These are phyloP conservation scores for Buphagus erythrorhynchus DNA, from an alignment of 2,797 vertebrate species.

Conservation along the genomic window DNA sequence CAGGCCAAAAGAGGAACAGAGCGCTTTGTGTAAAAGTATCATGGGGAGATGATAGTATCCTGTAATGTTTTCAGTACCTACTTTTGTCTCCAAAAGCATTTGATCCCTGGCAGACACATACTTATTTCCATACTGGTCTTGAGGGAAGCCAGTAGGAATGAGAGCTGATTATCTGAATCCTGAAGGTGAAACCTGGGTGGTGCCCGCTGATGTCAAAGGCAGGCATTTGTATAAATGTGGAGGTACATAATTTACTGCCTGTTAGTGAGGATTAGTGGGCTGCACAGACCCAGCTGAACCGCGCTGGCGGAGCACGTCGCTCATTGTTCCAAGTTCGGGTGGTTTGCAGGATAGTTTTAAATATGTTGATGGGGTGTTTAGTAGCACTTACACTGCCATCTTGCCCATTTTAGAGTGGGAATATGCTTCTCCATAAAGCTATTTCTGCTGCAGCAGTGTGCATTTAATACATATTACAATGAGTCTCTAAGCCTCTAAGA, in stretches of 20 bases:
- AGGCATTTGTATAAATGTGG: constrained; percentile 71
- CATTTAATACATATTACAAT: constrained; percentile 20
- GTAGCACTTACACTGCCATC: background rate
- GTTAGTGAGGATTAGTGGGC: constrained; percentile 64
- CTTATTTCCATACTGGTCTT: constrained; percentile 84
- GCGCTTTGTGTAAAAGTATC: constrained; percentile 82
- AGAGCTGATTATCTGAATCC: constrained; percentile 80
- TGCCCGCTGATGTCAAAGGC: constrained; percentile 76
- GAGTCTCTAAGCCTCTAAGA: constrained; percentile 36
- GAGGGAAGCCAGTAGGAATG: constrained; percentile 77
- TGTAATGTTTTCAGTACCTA: constrained; percentile 80
- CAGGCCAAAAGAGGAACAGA: constrained; percentile 83
- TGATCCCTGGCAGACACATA: constrained; percentile 85
- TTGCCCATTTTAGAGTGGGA: background rate
- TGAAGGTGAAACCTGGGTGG: constrained; percentile 82
- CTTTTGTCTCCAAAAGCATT: constrained; percentile 87
- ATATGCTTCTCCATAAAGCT: background rate
- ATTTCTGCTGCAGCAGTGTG: background rate
- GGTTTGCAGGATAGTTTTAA: background rate
- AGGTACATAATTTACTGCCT: constrained; percentile 79
- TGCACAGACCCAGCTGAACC: constrained; percentile 28
- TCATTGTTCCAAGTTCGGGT: constrained; percentile 50
- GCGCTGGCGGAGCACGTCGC: background rate
- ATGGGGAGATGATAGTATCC: constrained; percentile 83
- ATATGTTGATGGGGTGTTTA: background rate